phyloP scores from a whole-genome alignment of 1,140 invertebrate species.

The Vanessa tameamea region DNA sequence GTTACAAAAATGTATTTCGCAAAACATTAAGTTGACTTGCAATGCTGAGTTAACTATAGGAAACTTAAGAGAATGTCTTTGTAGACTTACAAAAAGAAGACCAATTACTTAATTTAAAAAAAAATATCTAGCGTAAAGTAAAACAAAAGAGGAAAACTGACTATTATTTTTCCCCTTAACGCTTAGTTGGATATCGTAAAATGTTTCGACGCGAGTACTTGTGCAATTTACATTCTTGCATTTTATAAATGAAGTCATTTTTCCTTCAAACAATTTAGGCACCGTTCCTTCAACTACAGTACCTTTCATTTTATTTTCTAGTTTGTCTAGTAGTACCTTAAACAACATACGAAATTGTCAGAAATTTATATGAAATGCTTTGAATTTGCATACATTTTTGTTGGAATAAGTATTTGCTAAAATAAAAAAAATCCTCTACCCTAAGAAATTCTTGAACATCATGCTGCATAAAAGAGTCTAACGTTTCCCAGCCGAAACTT shows the following conservation, averaged over 20 bases:
- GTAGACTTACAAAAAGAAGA: too few species aligned
- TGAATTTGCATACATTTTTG: not conserved
- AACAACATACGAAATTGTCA: constrained; percentile 38
- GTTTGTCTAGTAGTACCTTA: constrained; percentile 95
- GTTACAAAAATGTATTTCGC: too few species aligned
- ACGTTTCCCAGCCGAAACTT: constrained; percentile 99
- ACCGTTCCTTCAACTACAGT: constrained; percentile 97
- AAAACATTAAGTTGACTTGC: too few species aligned
- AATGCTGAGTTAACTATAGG: too few species aligned
- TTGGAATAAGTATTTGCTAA: not conserved
- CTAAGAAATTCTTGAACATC: constrained; percentile 87
- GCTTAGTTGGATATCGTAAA: constrained; percentile 99
- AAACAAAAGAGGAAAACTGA: constrained; percentile 80
- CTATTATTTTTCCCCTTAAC: constrained; percentile 99
- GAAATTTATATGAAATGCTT: not conserved
- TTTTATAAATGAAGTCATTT: constrained; percentile 99
- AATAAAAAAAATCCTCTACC: constrained; percentile 43
- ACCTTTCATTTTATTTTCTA: constrained; percentile 99
- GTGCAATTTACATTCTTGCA: constrained; percentile 99
- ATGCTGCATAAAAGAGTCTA: constrained; percentile 99
- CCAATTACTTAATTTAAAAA: not conserved
- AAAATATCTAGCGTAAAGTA: not conserved
- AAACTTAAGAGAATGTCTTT: too few species aligned
- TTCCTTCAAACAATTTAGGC: constrained; percentile 98
- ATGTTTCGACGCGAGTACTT: constrained; percentile 97